Evolutionary conservation across 1,140 invertebrate genomes (phyloP).

Genomic region (Rhagoletis zephyria): DNA sequence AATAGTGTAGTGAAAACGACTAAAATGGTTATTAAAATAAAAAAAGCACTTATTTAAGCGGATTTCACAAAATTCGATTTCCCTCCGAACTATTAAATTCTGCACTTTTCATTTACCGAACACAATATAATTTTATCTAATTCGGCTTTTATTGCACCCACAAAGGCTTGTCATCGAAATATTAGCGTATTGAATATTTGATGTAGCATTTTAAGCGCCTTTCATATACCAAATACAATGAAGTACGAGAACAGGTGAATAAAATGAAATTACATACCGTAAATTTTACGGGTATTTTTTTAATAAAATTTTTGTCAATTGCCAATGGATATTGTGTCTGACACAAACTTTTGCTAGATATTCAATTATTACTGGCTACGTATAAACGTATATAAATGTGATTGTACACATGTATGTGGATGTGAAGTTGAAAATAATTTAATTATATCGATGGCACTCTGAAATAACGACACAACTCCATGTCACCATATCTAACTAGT

Average conservation of each 20-base stretch:
- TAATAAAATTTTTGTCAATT: neutral
- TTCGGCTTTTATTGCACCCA: neutral
- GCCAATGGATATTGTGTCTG: constrained; percentile 9
- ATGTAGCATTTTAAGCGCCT: neutral
- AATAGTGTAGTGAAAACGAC: too few relatives aligned
- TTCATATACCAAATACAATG: neutral
- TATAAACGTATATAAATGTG: neutral
- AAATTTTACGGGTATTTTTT: neutral
- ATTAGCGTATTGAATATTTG: constrained; percentile 35
- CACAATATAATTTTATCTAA: neutral
- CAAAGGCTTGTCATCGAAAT: constrained; percentile 3
- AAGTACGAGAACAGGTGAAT: neutral
- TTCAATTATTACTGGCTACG: neutral
- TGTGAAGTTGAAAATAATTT: neutral
- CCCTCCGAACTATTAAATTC: neutral
- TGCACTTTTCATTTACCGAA: neutral
- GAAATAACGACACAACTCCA: too few relatives aligned
- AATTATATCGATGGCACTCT: too few relatives aligned
- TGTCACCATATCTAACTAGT: too few relatives aligned
- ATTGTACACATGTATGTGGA: too few relatives aligned
- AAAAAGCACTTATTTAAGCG: too few relatives aligned
- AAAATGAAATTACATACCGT: neutral
- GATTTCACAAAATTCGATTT: too few relatives aligned
- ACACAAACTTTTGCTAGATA: neutral
- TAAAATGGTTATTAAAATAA: too few relatives aligned